Evolutionary conservation across 1,140 invertebrate species (phyloP), one percentile per base, ranked within the genome.

Genomic region (Atta colombica): DNA sequence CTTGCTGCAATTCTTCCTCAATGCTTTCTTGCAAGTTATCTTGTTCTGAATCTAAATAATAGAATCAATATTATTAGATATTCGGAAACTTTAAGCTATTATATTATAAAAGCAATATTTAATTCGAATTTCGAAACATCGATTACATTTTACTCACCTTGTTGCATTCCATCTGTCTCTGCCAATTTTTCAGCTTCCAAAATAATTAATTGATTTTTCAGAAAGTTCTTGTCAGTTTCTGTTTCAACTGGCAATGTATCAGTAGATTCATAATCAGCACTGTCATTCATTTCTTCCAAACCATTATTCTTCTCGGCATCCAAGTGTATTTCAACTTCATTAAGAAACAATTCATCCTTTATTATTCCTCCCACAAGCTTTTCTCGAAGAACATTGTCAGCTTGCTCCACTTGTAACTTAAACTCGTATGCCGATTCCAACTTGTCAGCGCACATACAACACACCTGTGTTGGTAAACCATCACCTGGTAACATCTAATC

Each of bases 391-490:
- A 96, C 90, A 65, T 87, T 95, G 91, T 97, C 96, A 18, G 96
- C 96, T 90, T 96, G 95, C 93, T 97, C 96, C 88, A 96, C 96
- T 93, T 96, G 96, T 68, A 96, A 89, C 90, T 97, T 97, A 89
- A 97, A 97, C 80, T 96, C 95, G 90, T 97, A 97, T 45, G 96
- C 95, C 31, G 95, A 95, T 87, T 96, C 96, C n/a, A 96, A 93
- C 89, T 96, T 96, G 71, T 96, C 95, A 3, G 96, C 96, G 88
- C 96, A 97, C 35, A 95, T 91, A 61, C 94, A 95, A 78, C 97
- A 97, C 10, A 97, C 96, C 71, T 96, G 95, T 85, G 96, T 94
- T 55, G 97, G 96, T 89, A 97, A 94, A n/a, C 97, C 97, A 94
- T 97, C 97, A 21, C 96, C 96, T 85, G 95, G 94, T 77, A 94